Evolutionary conservation across 2,888 invertebrate species (phyloP), one percentile per base, ranked within the genome.

Genomic region (Euplexia lucipara): DNA sequence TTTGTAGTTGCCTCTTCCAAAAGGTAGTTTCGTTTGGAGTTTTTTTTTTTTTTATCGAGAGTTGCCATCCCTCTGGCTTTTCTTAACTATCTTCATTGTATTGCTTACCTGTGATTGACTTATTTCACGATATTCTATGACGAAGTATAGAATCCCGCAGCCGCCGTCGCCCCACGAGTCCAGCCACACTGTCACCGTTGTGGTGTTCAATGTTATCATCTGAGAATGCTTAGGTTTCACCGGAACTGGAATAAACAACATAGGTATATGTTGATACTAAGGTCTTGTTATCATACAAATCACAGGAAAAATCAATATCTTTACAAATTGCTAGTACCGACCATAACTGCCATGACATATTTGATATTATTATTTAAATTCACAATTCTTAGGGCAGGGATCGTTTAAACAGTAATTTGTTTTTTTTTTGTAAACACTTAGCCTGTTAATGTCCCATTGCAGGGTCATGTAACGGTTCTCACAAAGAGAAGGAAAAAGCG

Each of bases 91-190:
- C 20, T 32, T 12, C 32, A 3, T 51, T 9, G 2, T 16, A 22
- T 14, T 30, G 8, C 48, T 77, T 81, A 95, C 95, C 90, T 95
- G 95, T 12, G 96, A 95, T 74, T 97, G 96, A 44, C 96, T 95
- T 51, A 96, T 96, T 63, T 96, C 96, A 66, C 96, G 93, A 86
- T 98, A 98, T 87, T 98, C 98, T 42, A 98, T 97, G 78, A 97
- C 97, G 86, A 98, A 98, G 92, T 98, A 97, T 9, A 97, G 96
- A 75, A 98, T 98, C 3, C 98, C 98, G 86, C 98, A 98, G 22
- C 98, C 98, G 0, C 98, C 98, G 84, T 98, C 98, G 39, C 97
- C 97, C 98, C 98, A 98, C 0, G 97, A 97, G 90, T 98, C 98
- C 76, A 98, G 91, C 97, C 98, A 98, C 26, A 98, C 96, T 0